Conservation (phyloP, 2,113 vertebrate species). For the Gavia stellata region DNA sequence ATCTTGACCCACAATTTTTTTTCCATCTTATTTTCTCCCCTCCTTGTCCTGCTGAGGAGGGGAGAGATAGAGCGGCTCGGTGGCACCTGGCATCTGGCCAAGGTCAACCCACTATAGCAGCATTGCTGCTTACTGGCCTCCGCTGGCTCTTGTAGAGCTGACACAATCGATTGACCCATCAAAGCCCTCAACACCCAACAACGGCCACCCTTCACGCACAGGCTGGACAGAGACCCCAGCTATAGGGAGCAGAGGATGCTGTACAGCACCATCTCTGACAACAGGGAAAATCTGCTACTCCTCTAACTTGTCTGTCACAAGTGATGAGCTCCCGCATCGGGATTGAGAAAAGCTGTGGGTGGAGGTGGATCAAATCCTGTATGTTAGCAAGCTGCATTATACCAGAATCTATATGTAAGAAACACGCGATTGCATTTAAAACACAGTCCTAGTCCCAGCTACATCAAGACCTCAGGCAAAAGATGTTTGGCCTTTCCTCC, state of each 20-base stretch:
- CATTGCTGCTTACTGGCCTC: background rate
- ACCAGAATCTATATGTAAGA: background rate
- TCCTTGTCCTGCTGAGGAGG: too few species aligned
- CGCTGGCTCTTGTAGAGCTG: background rate
- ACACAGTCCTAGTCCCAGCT: background rate
- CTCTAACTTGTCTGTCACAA: too few species aligned
- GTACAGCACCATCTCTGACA: background rate
- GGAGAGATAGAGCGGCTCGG: too few species aligned
- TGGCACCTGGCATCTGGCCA: too few species aligned
- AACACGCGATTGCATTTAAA: background rate
- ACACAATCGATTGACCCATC: background rate
- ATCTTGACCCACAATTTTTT: too few species aligned
- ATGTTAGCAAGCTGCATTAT: background rate
- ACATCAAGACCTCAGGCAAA: background rate
- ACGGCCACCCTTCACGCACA: fast-evolving
- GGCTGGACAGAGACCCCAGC: background rate
- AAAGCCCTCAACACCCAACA: background rate
- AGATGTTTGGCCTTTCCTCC: background rate
- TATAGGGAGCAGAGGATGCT: background rate
- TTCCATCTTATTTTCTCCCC: too few species aligned
- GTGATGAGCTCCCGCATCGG: background rate
- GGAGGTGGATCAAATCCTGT: background rate
- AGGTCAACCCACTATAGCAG: too few species aligned
- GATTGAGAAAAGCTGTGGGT: background rate
- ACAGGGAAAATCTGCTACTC: background rate